Conservation (phyloP, 2,888 invertebrate genomes). For the Noctua comes region DNA sequence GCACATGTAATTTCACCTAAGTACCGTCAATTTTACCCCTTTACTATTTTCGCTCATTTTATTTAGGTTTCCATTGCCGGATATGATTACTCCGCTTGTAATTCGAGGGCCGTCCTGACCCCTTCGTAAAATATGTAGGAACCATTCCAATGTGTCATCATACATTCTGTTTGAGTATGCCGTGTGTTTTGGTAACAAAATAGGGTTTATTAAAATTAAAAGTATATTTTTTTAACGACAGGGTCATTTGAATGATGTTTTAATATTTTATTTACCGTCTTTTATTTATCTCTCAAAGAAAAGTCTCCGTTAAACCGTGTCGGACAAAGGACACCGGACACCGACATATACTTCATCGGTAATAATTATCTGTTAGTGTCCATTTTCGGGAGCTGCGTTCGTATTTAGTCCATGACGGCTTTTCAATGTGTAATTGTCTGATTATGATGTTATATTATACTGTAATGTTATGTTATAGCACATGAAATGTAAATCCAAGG, state of each 20-base stretch:
- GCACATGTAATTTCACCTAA: slow-evolving; percentile 43
- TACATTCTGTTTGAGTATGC: slow-evolving; percentile 64
- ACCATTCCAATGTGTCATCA: slow-evolving; percentile 68
- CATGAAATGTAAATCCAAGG: background rate
- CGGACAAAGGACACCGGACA: background rate
- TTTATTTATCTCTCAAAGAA: background rate
- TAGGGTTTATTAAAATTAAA: slow-evolving; percentile 26
- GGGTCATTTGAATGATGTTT: background rate
- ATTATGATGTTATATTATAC: no score
- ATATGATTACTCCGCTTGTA: slow-evolving; percentile 67
- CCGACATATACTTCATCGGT: background rate
- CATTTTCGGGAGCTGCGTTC: background rate
- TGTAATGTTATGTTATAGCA: background rate
- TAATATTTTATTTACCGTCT: background rate
- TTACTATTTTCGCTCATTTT: slow-evolving; percentile 59
- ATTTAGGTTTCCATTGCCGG: slow-evolving; percentile 62
- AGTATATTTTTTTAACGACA: background rate
- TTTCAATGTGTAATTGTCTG: background rate
- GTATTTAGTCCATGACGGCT: background rate
- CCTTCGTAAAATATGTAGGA: slow-evolving; percentile 69
- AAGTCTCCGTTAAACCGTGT: background rate
- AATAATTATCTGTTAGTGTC: background rate
- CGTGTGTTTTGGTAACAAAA: slow-evolving; percentile 40
- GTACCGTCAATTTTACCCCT: slow-evolving; percentile 44
- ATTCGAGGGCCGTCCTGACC: slow-evolving; percentile 60